Percentiles rank a stretch among this genome's conserved stretches.
phyloP scores from a whole-genome alignment of 1,140 invertebrate genomes.

The Leptopilina clavipes region DNA sequence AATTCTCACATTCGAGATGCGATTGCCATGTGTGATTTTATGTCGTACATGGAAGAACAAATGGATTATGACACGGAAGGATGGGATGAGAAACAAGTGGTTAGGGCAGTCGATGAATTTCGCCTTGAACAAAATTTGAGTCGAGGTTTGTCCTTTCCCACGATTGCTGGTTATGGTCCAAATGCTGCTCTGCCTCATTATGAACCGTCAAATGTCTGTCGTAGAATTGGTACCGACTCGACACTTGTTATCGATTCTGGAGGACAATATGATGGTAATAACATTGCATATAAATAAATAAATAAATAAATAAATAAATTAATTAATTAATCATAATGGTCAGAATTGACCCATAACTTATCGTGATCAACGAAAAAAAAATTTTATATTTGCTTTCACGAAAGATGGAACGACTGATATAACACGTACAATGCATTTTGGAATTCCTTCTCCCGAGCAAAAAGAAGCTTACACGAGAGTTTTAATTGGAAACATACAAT shows the following conservation, averaged over 20 bases:
- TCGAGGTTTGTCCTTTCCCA: constrained; percentile 87
- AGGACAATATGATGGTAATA: constrained; percentile 82
- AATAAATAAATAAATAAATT: too few relatives aligned
- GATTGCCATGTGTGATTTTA: constrained; percentile 92
- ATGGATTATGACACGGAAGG: constrained; percentile 68
- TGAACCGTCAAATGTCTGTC: constrained; percentile 82
- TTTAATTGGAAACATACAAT: constrained; percentile 88
- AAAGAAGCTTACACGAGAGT: constrained; percentile 91
- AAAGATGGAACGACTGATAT: constrained; percentile 94
- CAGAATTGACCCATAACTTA: too few relatives aligned
- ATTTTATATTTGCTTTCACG: not conserved
- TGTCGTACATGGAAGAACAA: constrained; percentile 88
- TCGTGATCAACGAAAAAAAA: too few relatives aligned
- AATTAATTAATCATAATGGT: too few relatives aligned
- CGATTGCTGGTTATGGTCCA: constrained; percentile 91
- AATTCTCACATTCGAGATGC: constrained; percentile 89
- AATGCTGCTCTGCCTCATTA: constrained; percentile 96
- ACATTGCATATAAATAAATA: too few relatives aligned
- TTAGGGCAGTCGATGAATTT: constrained; percentile 79
- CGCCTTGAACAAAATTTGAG: constrained; percentile 82
- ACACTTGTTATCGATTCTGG: constrained; percentile 84
- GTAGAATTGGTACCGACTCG: constrained; percentile 82
- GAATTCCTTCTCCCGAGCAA: constrained; percentile 84
- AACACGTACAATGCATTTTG: constrained; percentile 93
- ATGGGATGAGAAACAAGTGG: constrained; percentile 83